A percentile compares a stretch with the other conserved stretches of the same genome.
Conservation (phyloP, 1,140 invertebrate species). For the Marisa cornuarietis region DNA sequence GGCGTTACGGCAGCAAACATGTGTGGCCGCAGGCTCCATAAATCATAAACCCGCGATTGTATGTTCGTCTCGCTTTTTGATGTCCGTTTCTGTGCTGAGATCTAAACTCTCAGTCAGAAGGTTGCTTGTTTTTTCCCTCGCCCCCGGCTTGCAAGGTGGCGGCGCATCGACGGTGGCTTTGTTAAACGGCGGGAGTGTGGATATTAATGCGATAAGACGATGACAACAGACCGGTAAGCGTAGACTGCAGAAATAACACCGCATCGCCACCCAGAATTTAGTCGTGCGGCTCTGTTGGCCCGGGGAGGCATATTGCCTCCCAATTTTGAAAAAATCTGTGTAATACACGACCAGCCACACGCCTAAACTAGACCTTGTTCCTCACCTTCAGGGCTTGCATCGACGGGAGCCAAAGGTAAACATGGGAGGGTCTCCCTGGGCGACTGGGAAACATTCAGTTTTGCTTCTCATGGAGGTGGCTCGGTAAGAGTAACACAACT, state of each 20-base stretch:
- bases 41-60: neutral
- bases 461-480: too few species aligned
- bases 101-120: neutral
- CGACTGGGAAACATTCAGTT: too few species aligned
- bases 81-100: neutral
- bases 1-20: too few species aligned
- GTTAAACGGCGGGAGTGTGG: neutral
- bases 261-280: neutral
- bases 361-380: neutral
- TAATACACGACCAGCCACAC: neutral
- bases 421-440: too few species aligned
- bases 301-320: slow-evolving; percentile 9
- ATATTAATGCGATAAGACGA: slow-evolving; percentile 5
- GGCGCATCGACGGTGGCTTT: neutral
- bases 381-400: too few species aligned
- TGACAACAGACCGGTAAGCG: slow-evolving; percentile 5
- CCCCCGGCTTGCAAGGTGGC: neutral
- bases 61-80: neutral
- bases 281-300: neutral
- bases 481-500: too few species aligned
- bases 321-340: neutral
- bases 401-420: too few species aligned
- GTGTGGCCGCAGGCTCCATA: neutral
- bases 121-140: neutral
- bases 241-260: neutral